Evolutionary conservation across 2,888 invertebrate species (phyloP).

Genomic region (Drosophila kambysellisi): DNA sequence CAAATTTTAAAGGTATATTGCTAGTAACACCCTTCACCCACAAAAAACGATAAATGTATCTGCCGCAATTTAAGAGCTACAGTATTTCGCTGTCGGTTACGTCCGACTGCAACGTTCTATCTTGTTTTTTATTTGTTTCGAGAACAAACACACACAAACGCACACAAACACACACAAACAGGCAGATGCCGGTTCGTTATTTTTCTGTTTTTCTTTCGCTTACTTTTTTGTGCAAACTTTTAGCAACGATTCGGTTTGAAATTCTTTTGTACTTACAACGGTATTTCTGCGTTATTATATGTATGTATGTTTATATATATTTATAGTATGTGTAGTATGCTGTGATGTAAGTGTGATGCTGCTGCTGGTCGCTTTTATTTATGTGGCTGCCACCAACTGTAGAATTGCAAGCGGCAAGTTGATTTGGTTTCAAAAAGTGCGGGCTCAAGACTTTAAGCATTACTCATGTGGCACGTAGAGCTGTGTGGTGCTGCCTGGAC

Average conservation of each 20-base stretch:
- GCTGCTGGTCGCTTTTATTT: conserved; percentile 16
- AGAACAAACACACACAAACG: conserved; percentile 8
- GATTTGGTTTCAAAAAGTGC: conserved; percentile 35
- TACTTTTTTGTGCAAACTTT: conserved; percentile 51
- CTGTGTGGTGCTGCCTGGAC: conserved; percentile 33
- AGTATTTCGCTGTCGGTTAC: too few relatives aligned
- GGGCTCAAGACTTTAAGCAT: conserved; percentile 22
- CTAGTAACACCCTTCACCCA: too few relatives aligned
- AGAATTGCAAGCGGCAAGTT: conserved; percentile 32
- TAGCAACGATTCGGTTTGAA: conserved; percentile 71
- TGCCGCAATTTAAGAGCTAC: too few relatives aligned
- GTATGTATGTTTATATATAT: background rate
- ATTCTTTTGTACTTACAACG: conserved; percentile 73
- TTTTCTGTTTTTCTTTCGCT: conserved; percentile 33
- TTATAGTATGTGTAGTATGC: background rate
- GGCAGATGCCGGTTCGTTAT: conserved; percentile 23
- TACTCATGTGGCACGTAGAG: conserved; percentile 52
- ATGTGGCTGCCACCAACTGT: conserved; percentile 36
- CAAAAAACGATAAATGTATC: too few relatives aligned
- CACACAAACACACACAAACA: conserved; percentile 7
- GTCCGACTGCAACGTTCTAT: too few relatives aligned
- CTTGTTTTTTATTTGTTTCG: conserved; percentile 3
- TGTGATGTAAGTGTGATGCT: background rate
- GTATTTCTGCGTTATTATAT: conserved; percentile 54
- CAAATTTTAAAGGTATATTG: too few relatives aligned